phyloP scores from a whole-genome alignment of 2,888 invertebrate genomes.

The Hirtodrosophila alboralis region DNA sequence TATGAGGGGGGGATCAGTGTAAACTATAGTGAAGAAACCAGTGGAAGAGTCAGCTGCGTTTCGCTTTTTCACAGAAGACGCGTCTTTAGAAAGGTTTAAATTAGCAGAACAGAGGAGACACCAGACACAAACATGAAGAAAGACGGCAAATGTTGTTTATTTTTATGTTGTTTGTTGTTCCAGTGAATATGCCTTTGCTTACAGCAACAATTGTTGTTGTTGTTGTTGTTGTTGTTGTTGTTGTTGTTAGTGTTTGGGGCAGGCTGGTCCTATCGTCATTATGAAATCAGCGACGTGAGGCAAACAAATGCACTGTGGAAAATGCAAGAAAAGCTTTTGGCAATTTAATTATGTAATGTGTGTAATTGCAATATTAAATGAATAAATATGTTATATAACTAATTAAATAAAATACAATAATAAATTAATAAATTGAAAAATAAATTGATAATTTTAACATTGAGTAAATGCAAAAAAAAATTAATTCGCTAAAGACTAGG shows the following conservation, averaged over 20 bases:
- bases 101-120: slow-evolving; percentile 19
- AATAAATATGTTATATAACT: neutral
- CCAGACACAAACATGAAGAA: neutral
- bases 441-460: no score
- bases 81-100: slow-evolving; percentile 35
- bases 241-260: slow-evolving; percentile 18
- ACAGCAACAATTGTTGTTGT: slow-evolving; percentile 8
- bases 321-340: neutral
- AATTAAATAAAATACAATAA: no score
- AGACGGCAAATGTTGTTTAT: slow-evolving; percentile 22
- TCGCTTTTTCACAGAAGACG: slow-evolving; percentile 40
- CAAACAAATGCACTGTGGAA: slow-evolving; percentile 29
- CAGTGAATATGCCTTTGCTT: slow-evolving; percentile 32
- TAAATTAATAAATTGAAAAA: no score
- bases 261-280: slow-evolving; percentile 32
- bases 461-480: no score
- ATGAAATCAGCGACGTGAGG: slow-evolving; percentile 56
- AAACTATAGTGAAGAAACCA: no score
- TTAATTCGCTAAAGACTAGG: no score
- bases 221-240: slow-evolving; percentile 18
- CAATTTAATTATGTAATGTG: neutral
- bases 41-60: slow-evolving; percentile 21
- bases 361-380: neutral
- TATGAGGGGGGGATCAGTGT: neutral
- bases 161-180: slow-evolving; percentile 43